Percentiles rank a stretch among this genome's conserved stretches.
phyloP scores from a whole-genome alignment of 2,113 vertebrate genomes.

The Triplophysa tibetana region DNA sequence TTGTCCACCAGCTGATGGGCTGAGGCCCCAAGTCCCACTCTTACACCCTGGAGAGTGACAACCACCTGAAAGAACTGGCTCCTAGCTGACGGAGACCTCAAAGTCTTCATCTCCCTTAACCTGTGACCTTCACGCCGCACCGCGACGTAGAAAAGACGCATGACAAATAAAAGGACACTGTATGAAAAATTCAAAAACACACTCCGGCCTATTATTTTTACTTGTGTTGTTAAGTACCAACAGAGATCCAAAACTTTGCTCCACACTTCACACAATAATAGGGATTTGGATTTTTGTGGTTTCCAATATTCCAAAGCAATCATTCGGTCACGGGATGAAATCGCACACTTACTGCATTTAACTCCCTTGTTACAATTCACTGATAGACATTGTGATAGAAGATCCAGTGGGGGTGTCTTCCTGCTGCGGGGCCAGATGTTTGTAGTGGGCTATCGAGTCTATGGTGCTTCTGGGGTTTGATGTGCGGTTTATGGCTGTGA shows the following conservation, averaged over 20 bases:
- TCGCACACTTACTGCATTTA: constrained; percentile 36
- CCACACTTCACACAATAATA: constrained; percentile 31
- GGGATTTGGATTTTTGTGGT: constrained; percentile 34
- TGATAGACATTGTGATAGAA: constrained; percentile 27
- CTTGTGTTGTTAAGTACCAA: constrained; percentile 10
- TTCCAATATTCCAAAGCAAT: constrained; percentile 26
- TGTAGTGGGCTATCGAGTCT: constrained; percentile 24
- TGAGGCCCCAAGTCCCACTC: constrained; percentile 36
- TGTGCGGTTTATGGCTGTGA: constrained; percentile 22
- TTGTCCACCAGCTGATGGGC: constrained; percentile 59
- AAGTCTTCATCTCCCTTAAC: neutral
- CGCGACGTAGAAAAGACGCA: neutral
- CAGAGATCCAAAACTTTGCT: constrained; percentile 26
- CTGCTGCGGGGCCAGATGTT: constrained; percentile 25
- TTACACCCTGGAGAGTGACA: constrained; percentile 52
- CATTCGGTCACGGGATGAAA: constrained; percentile 30
- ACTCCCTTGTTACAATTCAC: constrained; percentile 12
- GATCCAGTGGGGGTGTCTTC: constrained; percentile 34
- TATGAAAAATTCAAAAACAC: neutral
- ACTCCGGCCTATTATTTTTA: neutral
- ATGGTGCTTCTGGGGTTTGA: constrained; percentile 21
- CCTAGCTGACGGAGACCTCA: constrained; percentile 52
- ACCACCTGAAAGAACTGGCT: constrained; percentile 60
- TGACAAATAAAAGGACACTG: neutral
- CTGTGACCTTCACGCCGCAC: constrained; percentile 20